These are phyloP conservation scores for Paedocypris sp. DNA, from an alignment of 2,113 vertebrate species.

Conservation along the genomic window DNA sequence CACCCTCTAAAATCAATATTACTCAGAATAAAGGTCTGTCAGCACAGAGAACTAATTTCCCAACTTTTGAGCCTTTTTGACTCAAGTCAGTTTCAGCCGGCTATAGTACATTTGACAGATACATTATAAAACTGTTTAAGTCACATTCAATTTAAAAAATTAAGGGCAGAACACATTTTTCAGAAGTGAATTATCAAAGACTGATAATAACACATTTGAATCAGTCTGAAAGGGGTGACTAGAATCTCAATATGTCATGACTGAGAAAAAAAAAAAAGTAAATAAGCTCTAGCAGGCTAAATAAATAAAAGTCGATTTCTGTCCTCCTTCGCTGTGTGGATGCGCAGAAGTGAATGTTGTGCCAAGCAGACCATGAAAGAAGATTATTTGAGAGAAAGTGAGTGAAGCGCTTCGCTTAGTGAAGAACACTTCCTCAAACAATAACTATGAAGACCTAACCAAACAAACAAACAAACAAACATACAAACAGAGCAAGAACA, in stretches of 20 bases:
- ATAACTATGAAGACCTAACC: slow-evolving; percentile 14
- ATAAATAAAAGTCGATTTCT: slow-evolving; percentile 25
- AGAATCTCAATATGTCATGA: slow-evolving; percentile 9
- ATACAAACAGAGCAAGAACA: slow-evolving; percentile 2
- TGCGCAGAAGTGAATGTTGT: slow-evolving; percentile 24
- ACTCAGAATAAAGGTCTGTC: too few species aligned
- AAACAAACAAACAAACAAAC: slow-evolving; percentile 16
- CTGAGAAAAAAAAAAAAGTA: slow-evolving; percentile 18
- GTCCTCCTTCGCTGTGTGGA: slow-evolving; percentile 8
- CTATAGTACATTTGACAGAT: too few species aligned
- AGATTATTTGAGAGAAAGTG: slow-evolving; percentile 31
- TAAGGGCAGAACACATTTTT: too few species aligned
- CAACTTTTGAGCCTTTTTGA: too few species aligned
- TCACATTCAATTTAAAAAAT: too few species aligned
- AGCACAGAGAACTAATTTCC: too few species aligned
- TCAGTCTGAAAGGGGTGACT: slow-evolving; percentile 5
- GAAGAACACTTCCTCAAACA: slow-evolving; percentile 27
- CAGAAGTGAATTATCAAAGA: slow-evolving; percentile 24
- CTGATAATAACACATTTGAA: slow-evolving; percentile 24
- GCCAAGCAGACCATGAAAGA: slow-evolving; percentile 35
- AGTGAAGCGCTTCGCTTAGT: slow-evolving; percentile 20
- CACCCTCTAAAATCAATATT: too few species aligned
- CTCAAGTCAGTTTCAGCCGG: too few species aligned
- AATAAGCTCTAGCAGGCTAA: slow-evolving; percentile 14
- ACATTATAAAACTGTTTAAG: too few species aligned